phyloP scores from a whole-genome alignment of 1,140 invertebrate genomes.

The Megalopta genalis region DNA sequence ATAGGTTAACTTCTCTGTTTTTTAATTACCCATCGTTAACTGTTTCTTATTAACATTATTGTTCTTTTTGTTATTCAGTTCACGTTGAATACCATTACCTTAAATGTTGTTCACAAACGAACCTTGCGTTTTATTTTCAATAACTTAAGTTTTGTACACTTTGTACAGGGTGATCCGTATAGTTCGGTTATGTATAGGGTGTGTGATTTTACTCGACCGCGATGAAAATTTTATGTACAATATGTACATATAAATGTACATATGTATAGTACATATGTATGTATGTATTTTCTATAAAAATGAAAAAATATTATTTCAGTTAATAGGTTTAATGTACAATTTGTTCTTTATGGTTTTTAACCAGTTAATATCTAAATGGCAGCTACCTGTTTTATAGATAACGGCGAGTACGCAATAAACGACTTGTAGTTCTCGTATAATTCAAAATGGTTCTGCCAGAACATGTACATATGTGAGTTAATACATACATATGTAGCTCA shows the following conservation, averaged over 20 bases:
- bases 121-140: neutral
- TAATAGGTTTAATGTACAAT: no score
- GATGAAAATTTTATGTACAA: no score
- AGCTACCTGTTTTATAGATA: neutral
- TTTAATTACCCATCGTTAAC: neutral
- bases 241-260: no score
- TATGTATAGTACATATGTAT: no score
- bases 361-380: slow-evolving; percentile 8
- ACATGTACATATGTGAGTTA: no score
- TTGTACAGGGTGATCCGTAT: no score
- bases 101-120: neutral
- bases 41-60: neutral
- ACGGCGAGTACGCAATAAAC: slow-evolving; percentile 32
- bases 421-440: slow-evolving; percentile 4
- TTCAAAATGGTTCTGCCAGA: neutral
- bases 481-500: slow-evolving; percentile 1
- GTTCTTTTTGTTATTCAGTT: neutral
- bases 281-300: no score
- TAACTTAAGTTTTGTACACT: neutral
- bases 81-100: neutral
- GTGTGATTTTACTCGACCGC: no score
- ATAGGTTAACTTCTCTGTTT: slow-evolving; percentile 12
- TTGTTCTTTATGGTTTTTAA: no score
- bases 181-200: no score
- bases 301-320: no score